phyloP scores from a whole-genome alignment of 1,140 invertebrate species.

The Drosophila busckii region DNA sequence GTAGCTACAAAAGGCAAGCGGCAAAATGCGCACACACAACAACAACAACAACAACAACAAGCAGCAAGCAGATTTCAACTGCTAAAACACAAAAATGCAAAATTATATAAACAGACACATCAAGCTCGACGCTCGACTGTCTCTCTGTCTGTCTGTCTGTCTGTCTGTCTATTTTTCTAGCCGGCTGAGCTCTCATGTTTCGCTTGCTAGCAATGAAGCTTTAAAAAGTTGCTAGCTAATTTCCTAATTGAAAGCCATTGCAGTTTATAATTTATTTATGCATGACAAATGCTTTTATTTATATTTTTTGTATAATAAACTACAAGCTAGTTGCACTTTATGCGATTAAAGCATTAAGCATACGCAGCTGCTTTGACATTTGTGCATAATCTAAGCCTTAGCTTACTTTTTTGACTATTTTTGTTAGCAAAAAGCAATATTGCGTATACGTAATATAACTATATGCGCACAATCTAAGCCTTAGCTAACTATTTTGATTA shows the following conservation, averaged over 20 bases:
- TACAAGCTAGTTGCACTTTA: too few relatives aligned
- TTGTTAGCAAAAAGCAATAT: too few relatives aligned
- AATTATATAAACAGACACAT: conserved; percentile 47
- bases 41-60: conserved; percentile 20
- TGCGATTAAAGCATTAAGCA: conserved; percentile 1
- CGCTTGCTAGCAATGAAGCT: conserved; percentile 3
- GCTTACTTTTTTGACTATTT: too few relatives aligned
- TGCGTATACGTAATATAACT: too few relatives aligned
- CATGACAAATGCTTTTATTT: too few relatives aligned
- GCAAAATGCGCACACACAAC: conserved; percentile 54
- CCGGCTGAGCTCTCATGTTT: too few relatives aligned
- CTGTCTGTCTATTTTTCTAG: too few relatives aligned
- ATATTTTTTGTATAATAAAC: too few relatives aligned
- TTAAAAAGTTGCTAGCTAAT: conserved; percentile 6
- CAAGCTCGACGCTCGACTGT: too few relatives aligned
- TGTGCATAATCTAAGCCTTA: not conserved
- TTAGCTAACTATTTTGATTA: too few relatives aligned
- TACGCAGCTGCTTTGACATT: not conserved
- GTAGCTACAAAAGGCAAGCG: conserved; percentile 15
- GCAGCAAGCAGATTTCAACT: conserved; percentile 12
- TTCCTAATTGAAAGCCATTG: not conserved
- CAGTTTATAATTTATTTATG: too few relatives aligned
- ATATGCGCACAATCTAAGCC: not conserved
- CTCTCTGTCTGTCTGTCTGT: too few relatives aligned
- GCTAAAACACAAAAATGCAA: conserved; percentile 20